Evolutionary conservation across 2,113 vertebrate species (phyloP).

Genomic region (Callithrix jacchus): DNA sequence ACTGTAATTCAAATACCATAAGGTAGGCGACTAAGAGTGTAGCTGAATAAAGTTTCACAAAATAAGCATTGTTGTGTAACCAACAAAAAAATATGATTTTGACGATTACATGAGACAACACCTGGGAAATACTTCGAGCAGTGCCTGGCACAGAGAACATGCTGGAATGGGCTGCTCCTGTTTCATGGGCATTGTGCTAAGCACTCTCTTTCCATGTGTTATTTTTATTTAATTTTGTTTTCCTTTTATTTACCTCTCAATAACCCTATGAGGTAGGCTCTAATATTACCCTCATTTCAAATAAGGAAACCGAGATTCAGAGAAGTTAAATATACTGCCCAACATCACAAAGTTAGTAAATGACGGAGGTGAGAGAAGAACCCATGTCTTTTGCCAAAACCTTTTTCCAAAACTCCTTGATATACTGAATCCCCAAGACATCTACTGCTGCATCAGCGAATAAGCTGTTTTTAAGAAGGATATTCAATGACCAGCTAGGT

Average conservation of each 20-base stretch:
- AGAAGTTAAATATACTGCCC: slow-evolving; percentile 5
- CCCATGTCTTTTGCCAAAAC: background rate
- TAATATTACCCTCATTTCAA: background rate
- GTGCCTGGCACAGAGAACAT: background rate
- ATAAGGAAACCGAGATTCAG: slow-evolving; percentile 6
- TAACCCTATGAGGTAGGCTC: background rate
- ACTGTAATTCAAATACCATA: background rate
- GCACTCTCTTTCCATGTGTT: background rate
- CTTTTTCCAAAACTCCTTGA: background rate
- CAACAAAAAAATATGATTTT: background rate
- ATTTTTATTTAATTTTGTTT: background rate
- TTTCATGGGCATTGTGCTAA: background rate
- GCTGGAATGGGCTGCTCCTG: background rate
- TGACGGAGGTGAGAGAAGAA: background rate
- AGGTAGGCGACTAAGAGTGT: background rate
- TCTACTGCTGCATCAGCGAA: background rate
- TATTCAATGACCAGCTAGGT: background rate
- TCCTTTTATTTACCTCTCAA: background rate
- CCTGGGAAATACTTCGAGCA: background rate
- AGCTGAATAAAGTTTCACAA: background rate
- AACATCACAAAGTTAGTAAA: slow-evolving; percentile 1
- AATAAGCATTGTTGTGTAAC: background rate
- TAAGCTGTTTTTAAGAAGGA: background rate
- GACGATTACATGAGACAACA: background rate
- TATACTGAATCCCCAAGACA: background rate